Conservation (phyloP, 64 coral and sea anemone species). For the Anthopleura sola region DNA sequence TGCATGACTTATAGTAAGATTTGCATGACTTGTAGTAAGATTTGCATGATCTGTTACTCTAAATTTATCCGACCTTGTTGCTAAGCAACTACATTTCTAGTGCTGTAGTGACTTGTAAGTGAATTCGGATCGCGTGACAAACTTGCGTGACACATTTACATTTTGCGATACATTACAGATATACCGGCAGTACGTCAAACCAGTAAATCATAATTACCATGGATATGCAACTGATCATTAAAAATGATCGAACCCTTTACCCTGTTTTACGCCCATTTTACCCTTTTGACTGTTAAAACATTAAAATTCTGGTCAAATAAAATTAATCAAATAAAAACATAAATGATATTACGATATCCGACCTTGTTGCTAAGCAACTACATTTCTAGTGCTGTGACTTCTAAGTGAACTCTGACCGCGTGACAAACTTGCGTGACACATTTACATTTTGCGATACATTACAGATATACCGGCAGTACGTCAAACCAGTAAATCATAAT, state of each 20-base stretch:
- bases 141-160: background rate
- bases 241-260: background rate
- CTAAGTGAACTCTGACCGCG: background rate
- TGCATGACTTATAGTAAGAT: too few relatives aligned
- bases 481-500: background rate
- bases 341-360: too few relatives aligned
- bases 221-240: background rate
- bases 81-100: too few relatives aligned
- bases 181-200: background rate
- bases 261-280: too few relatives aligned
- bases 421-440: background rate
- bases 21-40: too few relatives aligned
- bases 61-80: too few relatives aligned
- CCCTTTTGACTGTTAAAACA: background rate
- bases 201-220: background rate
- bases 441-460: background rate
- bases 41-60: too few relatives aligned
- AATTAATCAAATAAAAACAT: too few relatives aligned
- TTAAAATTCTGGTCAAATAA: too few relatives aligned
- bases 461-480: background rate
- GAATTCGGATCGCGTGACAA: background rate
- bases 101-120: too few relatives aligned
- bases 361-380: too few relatives aligned
- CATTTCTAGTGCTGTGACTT: too few relatives aligned
- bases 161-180: background rate